Conservation (phyloP, 2,113 vertebrate species). For the Brienomyrus brachyistius region DNA sequence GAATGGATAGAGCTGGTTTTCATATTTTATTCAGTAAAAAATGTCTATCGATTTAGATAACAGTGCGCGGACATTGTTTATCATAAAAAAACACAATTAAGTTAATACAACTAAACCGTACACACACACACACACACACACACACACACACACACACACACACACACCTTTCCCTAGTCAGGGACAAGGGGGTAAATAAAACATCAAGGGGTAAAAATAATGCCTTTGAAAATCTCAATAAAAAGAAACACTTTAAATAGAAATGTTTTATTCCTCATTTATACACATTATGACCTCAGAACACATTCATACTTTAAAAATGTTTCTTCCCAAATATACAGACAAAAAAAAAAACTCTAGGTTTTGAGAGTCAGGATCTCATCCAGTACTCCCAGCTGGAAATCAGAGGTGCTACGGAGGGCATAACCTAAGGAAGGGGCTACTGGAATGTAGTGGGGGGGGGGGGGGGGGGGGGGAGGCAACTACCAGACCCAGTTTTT, state of each 20-base stretch:
- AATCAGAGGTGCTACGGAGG: background rate
- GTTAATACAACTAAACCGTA: background rate
- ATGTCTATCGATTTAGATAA: background rate
- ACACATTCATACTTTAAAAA: conserved; percentile 17
- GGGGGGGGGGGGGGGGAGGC: background rate
- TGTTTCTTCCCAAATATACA: conserved; percentile 4
- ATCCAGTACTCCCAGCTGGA: background rate
- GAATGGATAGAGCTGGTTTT: background rate
- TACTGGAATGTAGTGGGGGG: background rate
- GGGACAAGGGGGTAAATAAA: background rate
- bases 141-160: too few relatives aligned
- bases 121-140: too few relatives aligned
- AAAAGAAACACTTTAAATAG: background rate
- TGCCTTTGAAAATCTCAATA: background rate
- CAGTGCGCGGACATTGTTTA: too few relatives aligned
- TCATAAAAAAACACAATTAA: background rate
- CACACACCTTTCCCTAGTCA: background rate
- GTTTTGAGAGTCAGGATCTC: background rate
- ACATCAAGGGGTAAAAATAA: background rate
- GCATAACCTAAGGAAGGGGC: background rate
- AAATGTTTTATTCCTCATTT: conserved; percentile 9
- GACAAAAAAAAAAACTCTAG: background rate
- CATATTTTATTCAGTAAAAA: background rate
- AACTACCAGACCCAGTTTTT: background rate
- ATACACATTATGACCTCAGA: background rate